These are phyloP conservation scores for Calidris pugnax DNA, from an alignment of 2,113 vertebrate species.

Conservation along the genomic window DNA sequence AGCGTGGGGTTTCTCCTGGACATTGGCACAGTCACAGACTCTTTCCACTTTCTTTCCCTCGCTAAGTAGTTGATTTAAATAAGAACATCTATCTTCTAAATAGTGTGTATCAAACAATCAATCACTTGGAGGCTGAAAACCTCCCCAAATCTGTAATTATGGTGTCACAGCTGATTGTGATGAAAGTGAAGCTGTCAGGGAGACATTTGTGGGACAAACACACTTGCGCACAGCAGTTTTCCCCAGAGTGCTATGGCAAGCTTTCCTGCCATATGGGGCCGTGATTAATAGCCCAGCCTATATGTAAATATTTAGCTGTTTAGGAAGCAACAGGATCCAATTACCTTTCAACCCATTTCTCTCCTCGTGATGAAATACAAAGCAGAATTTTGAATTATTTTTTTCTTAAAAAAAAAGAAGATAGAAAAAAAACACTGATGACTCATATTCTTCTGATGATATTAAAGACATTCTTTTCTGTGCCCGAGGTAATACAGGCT, in stretches of 20 bases:
- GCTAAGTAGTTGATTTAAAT: constrained; percentile 54
- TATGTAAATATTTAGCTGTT: constrained; percentile 73
- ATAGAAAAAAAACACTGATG: not conserved
- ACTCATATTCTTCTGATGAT: not conserved
- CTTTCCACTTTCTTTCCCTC: not conserved
- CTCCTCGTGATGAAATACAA: constrained; percentile 3
- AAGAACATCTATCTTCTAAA: constrained; percentile 74
- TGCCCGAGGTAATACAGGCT: not conserved
- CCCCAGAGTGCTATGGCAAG: constrained; percentile 44
- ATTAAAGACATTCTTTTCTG: constrained; percentile 20
- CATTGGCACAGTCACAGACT: not conserved
- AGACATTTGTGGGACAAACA: constrained; percentile 67
- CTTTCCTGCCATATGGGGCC: constrained; percentile 58
- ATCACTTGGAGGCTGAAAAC: constrained; percentile 64
- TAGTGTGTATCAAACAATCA: constrained; percentile 73
- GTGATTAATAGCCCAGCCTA: constrained; percentile 48
- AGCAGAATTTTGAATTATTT: not conserved
- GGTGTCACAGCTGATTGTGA: constrained; percentile 74
- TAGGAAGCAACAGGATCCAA: constrained; percentile 67
- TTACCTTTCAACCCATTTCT: constrained; percentile 63
- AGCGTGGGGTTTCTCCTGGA: not conserved
- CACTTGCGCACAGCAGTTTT: constrained; percentile 23
- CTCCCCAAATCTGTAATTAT: constrained; percentile 75
- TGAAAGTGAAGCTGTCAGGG: constrained; percentile 72
- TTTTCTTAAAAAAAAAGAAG: not conserved